A percentile compares a stretch with the other conserved stretches of the same genome.
Evolutionary conservation across 2,113 vertebrate species (phyloP).

Genomic region (human (Homo sapiens)): DNA sequence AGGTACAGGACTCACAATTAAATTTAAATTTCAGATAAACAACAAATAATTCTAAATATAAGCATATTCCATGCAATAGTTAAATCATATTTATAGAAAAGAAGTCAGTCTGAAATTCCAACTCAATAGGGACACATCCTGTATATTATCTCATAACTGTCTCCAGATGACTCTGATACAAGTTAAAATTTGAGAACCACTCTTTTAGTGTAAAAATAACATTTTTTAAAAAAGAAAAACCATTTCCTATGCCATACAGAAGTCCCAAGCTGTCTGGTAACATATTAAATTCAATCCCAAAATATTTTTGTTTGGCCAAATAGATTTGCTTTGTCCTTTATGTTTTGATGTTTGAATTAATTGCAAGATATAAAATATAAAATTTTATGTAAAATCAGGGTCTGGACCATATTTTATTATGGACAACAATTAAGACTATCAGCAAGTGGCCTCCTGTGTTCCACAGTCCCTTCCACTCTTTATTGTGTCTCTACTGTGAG

Average conservation of each 20-base stretch:
- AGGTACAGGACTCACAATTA: not conserved
- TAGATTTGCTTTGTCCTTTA: not conserved
- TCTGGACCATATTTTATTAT: not conserved
- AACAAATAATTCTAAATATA: not conserved
- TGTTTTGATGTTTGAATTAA: not conserved
- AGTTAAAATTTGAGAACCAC: not conserved
- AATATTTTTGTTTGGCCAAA: not conserved
- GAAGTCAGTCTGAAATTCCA: not conserved
- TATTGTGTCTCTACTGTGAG: not conserved
- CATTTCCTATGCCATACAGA: not conserved
- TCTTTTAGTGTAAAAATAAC: not conserved
- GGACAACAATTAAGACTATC: not conserved
- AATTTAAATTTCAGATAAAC: not conserved
- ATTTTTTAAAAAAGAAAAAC: not conserved
- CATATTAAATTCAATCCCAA: not conserved
- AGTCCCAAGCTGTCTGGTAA: not conserved
- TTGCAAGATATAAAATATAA: not conserved
- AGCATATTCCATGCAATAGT: not conserved
- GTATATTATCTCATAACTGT: not conserved
- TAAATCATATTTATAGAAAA: not conserved
- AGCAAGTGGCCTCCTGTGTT: not conserved
- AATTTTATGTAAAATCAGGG: not conserved
- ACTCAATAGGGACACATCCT: not conserved
- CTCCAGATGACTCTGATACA: not conserved
- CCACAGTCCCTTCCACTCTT: too few species aligned